Evolutionary conservation across 2,888 invertebrate species (phyloP).

Genomic region (Pheosia gnoma): DNA sequence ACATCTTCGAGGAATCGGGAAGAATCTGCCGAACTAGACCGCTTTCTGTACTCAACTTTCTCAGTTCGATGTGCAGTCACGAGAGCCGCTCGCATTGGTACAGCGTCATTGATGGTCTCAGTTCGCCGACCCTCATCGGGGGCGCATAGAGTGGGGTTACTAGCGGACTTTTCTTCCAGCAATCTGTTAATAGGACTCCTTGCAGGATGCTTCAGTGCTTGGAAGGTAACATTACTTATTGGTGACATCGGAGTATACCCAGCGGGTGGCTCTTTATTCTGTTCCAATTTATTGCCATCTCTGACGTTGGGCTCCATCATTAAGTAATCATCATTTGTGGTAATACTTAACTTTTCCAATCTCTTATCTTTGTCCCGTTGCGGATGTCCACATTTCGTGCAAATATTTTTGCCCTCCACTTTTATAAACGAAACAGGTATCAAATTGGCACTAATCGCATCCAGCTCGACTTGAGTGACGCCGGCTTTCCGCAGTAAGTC

Average conservation of each 20-base stretch:
- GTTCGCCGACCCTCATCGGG: constrained; percentile 39
- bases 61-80: constrained; percentile 35
- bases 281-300: constrained; percentile 52
- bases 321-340: constrained; percentile 84
- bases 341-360: constrained; percentile 17
- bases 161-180: constrained; percentile 86
- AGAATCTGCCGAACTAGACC: constrained; percentile 91
- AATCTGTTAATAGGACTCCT: constrained; percentile 56
- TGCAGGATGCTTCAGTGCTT: constrained; percentile 65
- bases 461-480: constrained; percentile 79
- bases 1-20: constrained; percentile 86
- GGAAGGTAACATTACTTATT: constrained; percentile 76
- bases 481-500: constrained; percentile 85
- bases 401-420: constrained; percentile 61
- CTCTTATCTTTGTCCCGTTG: constrained; percentile 19
- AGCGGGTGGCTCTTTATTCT: constrained; percentile 54
- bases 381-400: constrained; percentile 86
- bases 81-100: constrained; percentile 24
- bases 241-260: constrained; percentile 92
- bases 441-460: constrained; percentile 67
- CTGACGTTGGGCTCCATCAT: constrained; percentile 86
- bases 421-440: constrained; percentile 52
- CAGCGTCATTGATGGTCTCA: constrained; percentile 7
- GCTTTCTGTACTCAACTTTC: constrained; percentile 69
- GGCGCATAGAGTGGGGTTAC: constrained; percentile 87